Evolutionary conservation across 2,797 vertebrate species (phyloP), one percentile per base, ranked within the genome.

Genomic region (Taeniopygia guttata): DNA sequence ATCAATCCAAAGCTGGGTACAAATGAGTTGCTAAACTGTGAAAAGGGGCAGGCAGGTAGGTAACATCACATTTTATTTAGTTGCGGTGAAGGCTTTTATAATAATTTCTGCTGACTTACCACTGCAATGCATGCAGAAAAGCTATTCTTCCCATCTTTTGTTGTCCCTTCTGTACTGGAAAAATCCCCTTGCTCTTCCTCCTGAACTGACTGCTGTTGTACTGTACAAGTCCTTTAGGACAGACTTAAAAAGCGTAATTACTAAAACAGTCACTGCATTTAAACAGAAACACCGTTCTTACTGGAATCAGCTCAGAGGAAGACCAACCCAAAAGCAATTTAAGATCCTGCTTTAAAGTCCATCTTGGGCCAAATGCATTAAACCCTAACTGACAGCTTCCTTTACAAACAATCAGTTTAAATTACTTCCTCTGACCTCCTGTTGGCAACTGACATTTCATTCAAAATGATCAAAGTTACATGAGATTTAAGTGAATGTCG

Each of bases 381-480:
- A 95, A 93, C 36, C 25, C 34, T 94, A 94, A 87, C 56, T 75
- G 94, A 90, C 83, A 62, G 34, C 72, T 96, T 96, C 91, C 84
- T 85, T 89, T 94, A 70, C 70, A 90, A 92, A 30, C 43, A 58
- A 52, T 70, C 70, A 49, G 55, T 80, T 94, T 84, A 89, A 94
- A 90, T 84, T 1, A 81, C 76, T 95, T 96, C 86, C 88, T 92
- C 90, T 95, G 85, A 91, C 77, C 84, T 92, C 67, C 79, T 76
- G 48, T 72, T 89, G 76, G 58, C 73, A 84, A 68, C 55, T 70
- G 66, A 68, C 23, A 29, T 82, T 91, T 64, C 38, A 73, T 73
- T 73, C 4, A 12, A 88, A 95, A 88, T 48, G 11, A 91, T 87
- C 90, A 89, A 69, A 93, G 87, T 89, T 86, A 46, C 2, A 2